Evolutionary conservation across 2,113 vertebrate genomes (phyloP).

Genomic region (Bombycilla garrulus): DNA sequence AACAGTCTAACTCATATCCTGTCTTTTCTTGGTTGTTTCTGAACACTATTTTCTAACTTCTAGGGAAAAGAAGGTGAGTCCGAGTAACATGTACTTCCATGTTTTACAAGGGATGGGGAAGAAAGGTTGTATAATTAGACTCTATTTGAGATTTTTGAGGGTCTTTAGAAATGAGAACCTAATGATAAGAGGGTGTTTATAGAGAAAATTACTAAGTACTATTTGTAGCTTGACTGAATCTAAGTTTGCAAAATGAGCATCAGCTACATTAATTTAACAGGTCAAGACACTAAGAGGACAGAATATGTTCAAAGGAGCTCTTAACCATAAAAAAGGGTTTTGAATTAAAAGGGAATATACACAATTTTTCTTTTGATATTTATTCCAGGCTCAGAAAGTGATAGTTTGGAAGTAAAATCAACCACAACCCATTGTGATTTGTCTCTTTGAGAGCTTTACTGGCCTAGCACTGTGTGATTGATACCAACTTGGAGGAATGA

Average conservation of each 20-base stretch:
- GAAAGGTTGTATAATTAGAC: background rate
- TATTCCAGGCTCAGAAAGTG: background rate
- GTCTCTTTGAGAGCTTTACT: background rate
- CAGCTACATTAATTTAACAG: background rate
- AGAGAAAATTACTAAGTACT: background rate
- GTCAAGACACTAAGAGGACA: background rate
- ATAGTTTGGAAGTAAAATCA: background rate
- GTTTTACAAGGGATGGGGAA: background rate
- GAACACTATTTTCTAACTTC: background rate
- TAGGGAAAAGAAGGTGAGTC: background rate
- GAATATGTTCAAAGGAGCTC: background rate
- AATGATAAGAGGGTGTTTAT: background rate
- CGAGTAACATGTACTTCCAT: background rate
- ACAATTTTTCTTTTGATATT: background rate
- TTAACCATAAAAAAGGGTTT: background rate
- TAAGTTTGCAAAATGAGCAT: background rate
- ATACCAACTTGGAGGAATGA: background rate
- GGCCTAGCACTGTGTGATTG: background rate
- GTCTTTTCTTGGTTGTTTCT: background rate
- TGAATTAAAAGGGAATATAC: background rate
- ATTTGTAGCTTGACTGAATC: background rate
- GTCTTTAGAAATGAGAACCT: background rate
- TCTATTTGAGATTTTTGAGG: background rate
- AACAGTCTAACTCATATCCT: background rate
- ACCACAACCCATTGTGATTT: background rate